Conservation (phyloP, 2,888 invertebrate species). For the Pomacea canaliculata region DNA sequence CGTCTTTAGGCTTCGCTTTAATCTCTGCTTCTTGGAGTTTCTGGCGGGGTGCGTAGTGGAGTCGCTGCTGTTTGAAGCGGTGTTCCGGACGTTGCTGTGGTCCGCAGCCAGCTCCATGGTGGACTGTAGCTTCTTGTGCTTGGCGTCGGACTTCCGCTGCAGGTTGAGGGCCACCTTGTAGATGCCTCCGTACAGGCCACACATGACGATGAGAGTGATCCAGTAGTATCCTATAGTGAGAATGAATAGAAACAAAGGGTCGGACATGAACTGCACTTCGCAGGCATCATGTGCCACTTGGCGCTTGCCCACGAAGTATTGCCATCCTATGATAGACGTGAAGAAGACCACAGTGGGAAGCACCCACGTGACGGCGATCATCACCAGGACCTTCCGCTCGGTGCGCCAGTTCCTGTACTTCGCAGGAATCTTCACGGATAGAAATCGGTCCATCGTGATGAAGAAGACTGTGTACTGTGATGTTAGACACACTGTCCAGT, state of each 20-base stretch:
- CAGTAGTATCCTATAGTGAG: constrained; percentile 97
- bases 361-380: constrained; percentile 97
- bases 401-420: constrained; percentile 97
- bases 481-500: constrained; percentile 98
- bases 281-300: constrained; percentile 90
- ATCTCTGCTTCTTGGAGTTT: constrained; percentile 30
- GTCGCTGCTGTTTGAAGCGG: constrained; percentile 26
- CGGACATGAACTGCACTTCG: constrained; percentile 96
- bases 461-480: constrained; percentile 99
- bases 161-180: constrained; percentile 97
- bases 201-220: constrained; percentile 95
- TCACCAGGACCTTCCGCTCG: constrained; percentile 88
- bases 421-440: constrained; percentile 98
- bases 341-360: constrained; percentile 96
- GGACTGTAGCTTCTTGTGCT: constrained; percentile 81
- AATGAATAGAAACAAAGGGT: constrained; percentile 96
- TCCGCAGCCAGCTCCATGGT: constrained; percentile 74
- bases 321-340: constrained; percentile 99
- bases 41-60: constrained; percentile 28
- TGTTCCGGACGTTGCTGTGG: constrained; percentile 44
- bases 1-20: constrained; percentile 34
- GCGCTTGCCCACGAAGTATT: constrained; percentile 93
- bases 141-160: constrained; percentile 96
- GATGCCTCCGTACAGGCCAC: constrained; percentile 95
- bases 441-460: constrained; percentile 98